These are phyloP conservation scores for Callimorpha dominula DNA, from an alignment of 2,888 invertebrate genomes.

Conservation along the genomic window DNA sequence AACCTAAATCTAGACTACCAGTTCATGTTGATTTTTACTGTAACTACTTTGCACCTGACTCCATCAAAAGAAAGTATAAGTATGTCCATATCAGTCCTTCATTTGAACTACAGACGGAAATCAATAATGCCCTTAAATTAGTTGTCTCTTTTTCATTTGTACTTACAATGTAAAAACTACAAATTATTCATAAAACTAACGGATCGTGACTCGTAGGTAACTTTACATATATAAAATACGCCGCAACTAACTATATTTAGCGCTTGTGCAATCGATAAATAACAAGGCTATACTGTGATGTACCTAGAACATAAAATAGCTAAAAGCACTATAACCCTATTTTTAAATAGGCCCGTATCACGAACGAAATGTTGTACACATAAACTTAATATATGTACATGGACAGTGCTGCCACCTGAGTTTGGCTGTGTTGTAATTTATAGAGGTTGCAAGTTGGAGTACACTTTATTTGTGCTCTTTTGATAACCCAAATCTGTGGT, in stretches of 20 bases:
- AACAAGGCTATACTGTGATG: conserved; percentile 12
- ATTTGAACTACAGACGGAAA: no score
- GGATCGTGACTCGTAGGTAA: background rate
- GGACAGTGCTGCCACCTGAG: background rate
- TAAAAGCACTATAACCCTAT: background rate
- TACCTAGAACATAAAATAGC: background rate
- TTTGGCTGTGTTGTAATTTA: background rate
- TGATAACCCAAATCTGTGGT: no score
- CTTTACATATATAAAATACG: background rate
- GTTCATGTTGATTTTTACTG: no score
- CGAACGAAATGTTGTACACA: no score
- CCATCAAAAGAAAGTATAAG: no score
- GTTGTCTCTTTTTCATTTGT: background rate
- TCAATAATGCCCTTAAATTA: no score
- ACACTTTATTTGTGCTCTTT: no score
- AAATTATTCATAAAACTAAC: background rate
- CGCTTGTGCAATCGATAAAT: conserved; percentile 11
- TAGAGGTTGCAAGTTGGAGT: no score
- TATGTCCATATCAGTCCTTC: no score
- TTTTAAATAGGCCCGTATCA: background rate
- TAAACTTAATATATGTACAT: no score
- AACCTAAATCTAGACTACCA: no score
- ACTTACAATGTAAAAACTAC: background rate
- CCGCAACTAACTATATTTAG: background rate
- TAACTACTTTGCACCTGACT: no score